Conservation (phyloP, 2,888 invertebrate genomes). For the Biston stratarius region DNA sequence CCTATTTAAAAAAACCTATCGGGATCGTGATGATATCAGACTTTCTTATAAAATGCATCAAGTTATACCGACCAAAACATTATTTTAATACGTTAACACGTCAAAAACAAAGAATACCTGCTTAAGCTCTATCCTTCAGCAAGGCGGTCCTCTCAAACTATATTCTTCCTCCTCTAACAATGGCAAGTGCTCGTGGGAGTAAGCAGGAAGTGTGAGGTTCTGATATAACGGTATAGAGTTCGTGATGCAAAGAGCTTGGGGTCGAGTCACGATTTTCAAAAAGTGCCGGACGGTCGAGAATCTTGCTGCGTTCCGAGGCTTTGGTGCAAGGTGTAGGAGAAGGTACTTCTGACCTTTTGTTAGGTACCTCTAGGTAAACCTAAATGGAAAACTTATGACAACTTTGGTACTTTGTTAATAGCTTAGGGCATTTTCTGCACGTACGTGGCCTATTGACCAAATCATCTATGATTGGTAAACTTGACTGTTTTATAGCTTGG, state of each 20-base stretch:
- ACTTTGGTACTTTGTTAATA: no score
- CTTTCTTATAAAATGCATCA: constrained; percentile 9
- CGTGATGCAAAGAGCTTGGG: constrained; percentile 77
- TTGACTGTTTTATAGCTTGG: no score
- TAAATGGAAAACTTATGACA: neutral
- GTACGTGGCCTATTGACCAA: no score
- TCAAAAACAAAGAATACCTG: constrained; percentile 57
- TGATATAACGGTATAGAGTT: constrained; percentile 76
- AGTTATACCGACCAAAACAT: constrained; percentile 32
- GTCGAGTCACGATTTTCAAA: constrained; percentile 84
- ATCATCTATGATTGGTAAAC: no score
- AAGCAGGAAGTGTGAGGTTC: constrained; percentile 58
- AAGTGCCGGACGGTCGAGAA: constrained; percentile 77
- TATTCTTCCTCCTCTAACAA: constrained; percentile 61
- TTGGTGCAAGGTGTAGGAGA: constrained; percentile 56
- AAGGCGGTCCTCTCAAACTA: constrained; percentile 48
- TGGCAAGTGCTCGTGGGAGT: constrained; percentile 52
- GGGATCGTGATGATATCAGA: neutral
- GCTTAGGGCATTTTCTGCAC: no score
- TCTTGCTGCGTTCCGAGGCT: constrained; percentile 65
- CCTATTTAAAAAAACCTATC: no score
- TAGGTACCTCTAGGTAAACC: neutral
- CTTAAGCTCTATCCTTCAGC: constrained; percentile 57
- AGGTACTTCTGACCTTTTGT: neutral
- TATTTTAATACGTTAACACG: constrained; percentile 57